Conservation (phyloP, 1,140 invertebrate species). For the Sitobion miscanthi region DNA sequence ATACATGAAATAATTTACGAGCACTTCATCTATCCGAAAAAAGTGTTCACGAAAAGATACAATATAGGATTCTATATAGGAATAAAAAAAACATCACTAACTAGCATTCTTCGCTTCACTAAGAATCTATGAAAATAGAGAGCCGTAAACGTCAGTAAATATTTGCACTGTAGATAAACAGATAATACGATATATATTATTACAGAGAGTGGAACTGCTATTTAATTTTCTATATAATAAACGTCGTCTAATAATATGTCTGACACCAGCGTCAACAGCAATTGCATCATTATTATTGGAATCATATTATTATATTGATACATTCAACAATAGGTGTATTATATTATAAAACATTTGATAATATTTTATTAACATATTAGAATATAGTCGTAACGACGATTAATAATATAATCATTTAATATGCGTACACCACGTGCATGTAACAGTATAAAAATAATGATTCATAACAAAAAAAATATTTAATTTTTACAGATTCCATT, state of each 20-base stretch:
- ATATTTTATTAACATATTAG: neutral
- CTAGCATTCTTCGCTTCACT: conserved; percentile 13
- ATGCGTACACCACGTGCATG: neutral
- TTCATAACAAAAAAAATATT: neutral
- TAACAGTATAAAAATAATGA: neutral
- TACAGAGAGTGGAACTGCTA: neutral
- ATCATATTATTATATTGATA: neutral
- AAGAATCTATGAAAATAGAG: neutral
- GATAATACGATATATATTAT: neutral
- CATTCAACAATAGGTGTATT: neutral
- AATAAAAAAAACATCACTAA: neutral
- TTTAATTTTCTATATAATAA: neutral
- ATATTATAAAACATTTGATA: conserved; percentile 7
- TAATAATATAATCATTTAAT: neutral
- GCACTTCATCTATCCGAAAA: neutral
- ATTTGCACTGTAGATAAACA: conserved; percentile 7
- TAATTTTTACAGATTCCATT: neutral
- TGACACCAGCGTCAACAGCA: neutral
- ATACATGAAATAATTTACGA: neutral
- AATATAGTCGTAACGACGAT: neutral
- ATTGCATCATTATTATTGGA: conserved; percentile 5
- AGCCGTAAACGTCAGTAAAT: conserved; percentile 3
- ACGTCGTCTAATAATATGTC: neutral
- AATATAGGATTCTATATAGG: neutral
- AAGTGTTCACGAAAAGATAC: neutral